Evolutionary conservation across 2,888 invertebrate species (phyloP).

Genomic region (Apotomis turbidana): DNA sequence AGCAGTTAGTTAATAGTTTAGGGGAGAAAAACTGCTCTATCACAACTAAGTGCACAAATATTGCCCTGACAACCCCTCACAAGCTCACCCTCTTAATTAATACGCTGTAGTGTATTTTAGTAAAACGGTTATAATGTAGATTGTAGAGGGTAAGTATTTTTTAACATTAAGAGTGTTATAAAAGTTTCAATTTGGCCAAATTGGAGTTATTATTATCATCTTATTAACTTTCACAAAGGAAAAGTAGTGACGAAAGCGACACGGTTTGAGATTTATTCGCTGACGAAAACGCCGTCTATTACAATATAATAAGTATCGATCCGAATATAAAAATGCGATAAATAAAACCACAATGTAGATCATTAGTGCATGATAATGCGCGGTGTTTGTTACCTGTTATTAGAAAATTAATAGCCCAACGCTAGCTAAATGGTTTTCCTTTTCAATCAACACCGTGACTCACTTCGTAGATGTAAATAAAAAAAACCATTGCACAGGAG

Average conservation of each 20-base stretch:
- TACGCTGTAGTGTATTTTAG: not conserved
- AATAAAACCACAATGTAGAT: slow-evolving; percentile 5
- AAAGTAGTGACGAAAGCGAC: slow-evolving; percentile 15
- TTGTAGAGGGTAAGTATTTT: not conserved
- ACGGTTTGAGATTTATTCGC: slow-evolving; percentile 1
- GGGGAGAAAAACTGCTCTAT: slow-evolving; percentile 28
- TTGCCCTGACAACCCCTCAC: slow-evolving; percentile 13
- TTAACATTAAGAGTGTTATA: not conserved
- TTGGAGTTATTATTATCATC: slow-evolving; percentile 17
- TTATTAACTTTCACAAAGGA: slow-evolving; percentile 36
- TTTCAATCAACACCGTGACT: slow-evolving; percentile 33
- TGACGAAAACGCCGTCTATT: not conserved
- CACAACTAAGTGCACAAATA: slow-evolving; percentile 20
- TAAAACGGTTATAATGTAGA: not conserved
- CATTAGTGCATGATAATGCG: slow-evolving; percentile 17
- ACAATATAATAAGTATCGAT: not conserved
- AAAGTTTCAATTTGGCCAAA: slow-evolving; percentile 14
- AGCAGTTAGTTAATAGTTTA: slow-evolving; percentile 32
- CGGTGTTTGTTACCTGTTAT: slow-evolving; percentile 24
- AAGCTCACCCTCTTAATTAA: slow-evolving; percentile 23
- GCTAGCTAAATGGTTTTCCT: slow-evolving; percentile 20
- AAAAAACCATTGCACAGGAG: slow-evolving; percentile 60
- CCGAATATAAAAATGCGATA: slow-evolving; percentile 5
- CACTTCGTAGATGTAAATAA: slow-evolving; percentile 47
- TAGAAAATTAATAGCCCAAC: slow-evolving; percentile 11